These are phyloP conservation scores for Anguilla megastoma DNA, from an alignment of 2,797 vertebrate genomes.

Conservation along the genomic window DNA sequence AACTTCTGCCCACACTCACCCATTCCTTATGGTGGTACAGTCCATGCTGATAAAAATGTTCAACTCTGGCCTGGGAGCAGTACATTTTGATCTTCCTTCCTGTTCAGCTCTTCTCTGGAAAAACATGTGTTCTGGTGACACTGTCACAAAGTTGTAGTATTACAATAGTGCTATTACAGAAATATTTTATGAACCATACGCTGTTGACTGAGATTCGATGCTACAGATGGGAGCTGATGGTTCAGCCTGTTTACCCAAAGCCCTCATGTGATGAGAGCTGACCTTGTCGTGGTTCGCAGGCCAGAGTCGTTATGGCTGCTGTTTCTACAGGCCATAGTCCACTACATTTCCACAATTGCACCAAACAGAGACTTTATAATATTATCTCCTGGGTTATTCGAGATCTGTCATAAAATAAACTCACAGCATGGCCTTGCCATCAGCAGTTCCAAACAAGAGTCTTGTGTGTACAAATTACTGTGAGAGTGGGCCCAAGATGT, in stretches of 20 bases:
- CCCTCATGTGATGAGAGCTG: no score
- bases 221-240: not conserved
- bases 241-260: not conserved
- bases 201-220: not conserved
- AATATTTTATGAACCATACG: constrained; percentile 6
- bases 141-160: not conserved
- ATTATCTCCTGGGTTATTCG: not conserved
- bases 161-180: not conserved
- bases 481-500: not conserved
- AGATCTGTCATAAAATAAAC: not conserved
- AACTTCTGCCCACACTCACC: not conserved
- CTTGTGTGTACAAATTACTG: not conserved
- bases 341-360: constrained; percentile 21
- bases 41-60: constrained; percentile 15
- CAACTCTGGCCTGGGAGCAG: constrained; percentile 30
- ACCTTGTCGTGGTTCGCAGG: not conserved
- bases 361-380: constrained; percentile 6
- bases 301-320: not conserved
- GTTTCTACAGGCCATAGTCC: not conserved
- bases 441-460: not conserved
- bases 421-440: not conserved
- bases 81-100: not conserved
- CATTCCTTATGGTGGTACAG: not conserved
- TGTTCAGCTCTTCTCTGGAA: not conserved
- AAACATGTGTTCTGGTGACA: not conserved